These are phyloP conservation scores for Spinibarbus caldwelli DNA, from an alignment of 2,797 vertebrate species.

Conservation along the genomic window DNA sequence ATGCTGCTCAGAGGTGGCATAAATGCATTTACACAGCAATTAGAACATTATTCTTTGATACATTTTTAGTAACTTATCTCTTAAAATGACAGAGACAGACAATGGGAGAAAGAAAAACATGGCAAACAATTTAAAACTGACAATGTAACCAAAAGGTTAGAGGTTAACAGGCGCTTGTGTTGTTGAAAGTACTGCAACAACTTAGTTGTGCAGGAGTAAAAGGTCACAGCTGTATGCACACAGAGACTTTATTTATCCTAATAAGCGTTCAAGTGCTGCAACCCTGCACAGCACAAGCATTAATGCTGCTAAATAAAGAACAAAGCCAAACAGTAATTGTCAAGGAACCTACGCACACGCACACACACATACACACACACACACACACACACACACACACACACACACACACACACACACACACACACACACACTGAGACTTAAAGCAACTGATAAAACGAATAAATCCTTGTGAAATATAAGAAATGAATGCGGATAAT, in stretches of 20 bases:
- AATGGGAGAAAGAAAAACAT: neutral
- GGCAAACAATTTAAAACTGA: neutral
- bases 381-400: neutral
- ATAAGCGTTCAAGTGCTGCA: neutral
- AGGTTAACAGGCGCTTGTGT: conserved; percentile 9
- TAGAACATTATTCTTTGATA: neutral
- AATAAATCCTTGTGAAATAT: no score
- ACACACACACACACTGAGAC: neutral
- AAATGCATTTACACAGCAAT: neutral
- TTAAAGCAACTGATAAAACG: neutral
- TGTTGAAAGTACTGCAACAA: neutral
- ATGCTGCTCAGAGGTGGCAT: no score
- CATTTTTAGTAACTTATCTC: neutral
- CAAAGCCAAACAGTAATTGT: conserved; percentile 24
- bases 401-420: neutral
- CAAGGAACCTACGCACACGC: neutral
- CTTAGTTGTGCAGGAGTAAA: neutral
- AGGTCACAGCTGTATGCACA: conserved; percentile 21
- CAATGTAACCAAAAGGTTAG: neutral
- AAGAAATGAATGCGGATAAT: neutral
- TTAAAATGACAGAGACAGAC: neutral
- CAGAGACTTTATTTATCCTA: conserved; percentile 19
- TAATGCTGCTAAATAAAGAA: conserved; percentile 11
- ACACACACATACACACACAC: neutral
- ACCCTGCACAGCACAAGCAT: neutral